Percentiles rank a stretch among this genome's conserved stretches.
Evolutionary conservation across 2,888 invertebrate species (phyloP).

Genomic region (Drosophila niveifrons): DNA sequence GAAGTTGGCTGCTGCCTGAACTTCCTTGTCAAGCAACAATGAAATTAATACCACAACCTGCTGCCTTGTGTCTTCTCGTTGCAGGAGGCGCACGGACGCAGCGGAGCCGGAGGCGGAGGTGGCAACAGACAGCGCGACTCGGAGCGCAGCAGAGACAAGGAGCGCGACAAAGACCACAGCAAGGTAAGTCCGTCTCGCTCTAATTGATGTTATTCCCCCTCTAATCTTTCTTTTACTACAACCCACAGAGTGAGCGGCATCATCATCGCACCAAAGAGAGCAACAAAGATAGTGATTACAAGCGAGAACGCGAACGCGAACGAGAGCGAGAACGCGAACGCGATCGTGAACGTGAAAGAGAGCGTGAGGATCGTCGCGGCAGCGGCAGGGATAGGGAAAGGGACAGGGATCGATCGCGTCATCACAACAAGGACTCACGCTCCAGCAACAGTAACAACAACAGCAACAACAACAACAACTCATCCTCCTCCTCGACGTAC

Average conservation of each 20-base stretch:
- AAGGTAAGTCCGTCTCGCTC: conserved; percentile 48
- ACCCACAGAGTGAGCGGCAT: conserved; percentile 66
- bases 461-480: neutral
- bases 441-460: conserved; percentile 52
- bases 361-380: conserved; percentile 49
- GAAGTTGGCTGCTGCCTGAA: neutral
- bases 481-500: conserved; percentile 40
- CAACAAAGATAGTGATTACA: conserved; percentile 62
- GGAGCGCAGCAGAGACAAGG: conserved; percentile 52
- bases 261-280: conserved; percentile 71
- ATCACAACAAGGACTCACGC: conserved; percentile 54
- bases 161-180: conserved; percentile 58
- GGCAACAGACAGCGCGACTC: conserved; percentile 40
- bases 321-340: neutral
- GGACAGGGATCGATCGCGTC: conserved; percentile 46
- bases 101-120: neutral
- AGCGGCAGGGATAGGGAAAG: conserved; percentile 26
- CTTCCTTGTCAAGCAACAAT: neutral
- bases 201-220: neutral
- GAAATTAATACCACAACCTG: conserved; percentile 34
- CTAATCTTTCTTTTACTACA: neutral
- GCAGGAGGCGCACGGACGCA: conserved; percentile 51
- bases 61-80: conserved; percentile 43
- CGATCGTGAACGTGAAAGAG: neutral
- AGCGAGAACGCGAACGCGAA: conserved; percentile 57